Evolutionary conservation across 1,140 invertebrate genomes (phyloP).

Genomic region (Bombus ignitus): DNA sequence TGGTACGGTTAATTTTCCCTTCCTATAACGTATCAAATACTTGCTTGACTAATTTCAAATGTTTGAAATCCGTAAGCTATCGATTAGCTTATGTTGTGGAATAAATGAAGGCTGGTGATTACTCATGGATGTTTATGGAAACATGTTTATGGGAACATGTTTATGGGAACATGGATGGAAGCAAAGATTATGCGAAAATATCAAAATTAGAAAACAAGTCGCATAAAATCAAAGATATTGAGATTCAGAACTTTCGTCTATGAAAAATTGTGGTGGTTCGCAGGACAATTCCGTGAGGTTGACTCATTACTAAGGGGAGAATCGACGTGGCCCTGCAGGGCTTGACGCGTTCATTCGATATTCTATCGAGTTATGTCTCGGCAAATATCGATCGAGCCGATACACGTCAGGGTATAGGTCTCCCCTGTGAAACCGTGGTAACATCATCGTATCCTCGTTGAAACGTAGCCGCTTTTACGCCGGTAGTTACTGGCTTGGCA

Average conservation of each 20-base stretch:
- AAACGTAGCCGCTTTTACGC: conserved; percentile 25
- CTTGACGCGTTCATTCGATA: conserved; percentile 61
- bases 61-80: no score
- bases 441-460: conserved; percentile 44
- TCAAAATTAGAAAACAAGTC: background rate
- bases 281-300: conserved; percentile 41
- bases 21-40: no score
- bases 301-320: conserved; percentile 52
- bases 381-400: conserved; percentile 70
- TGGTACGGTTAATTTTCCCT: no score
- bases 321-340: conserved; percentile 25
- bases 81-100: no score
- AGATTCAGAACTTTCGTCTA: background rate
- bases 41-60: no score
- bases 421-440: conserved; percentile 50
- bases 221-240: background rate
- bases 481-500: conserved; percentile 1
- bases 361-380: conserved; percentile 71
- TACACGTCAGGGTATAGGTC: conserved; percentile 43
- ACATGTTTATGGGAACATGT: no score
- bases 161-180: no score
- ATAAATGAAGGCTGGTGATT: no score
- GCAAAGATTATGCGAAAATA: no score
- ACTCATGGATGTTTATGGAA: no score
- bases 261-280: conserved; percentile 13